A percentile compares a stretch with the other conserved stretches of the same genome.
These are phyloP conservation scores for Dysmachus trigonus DNA, from an alignment of 2,888 invertebrate genomes.

Conservation along the genomic window DNA sequence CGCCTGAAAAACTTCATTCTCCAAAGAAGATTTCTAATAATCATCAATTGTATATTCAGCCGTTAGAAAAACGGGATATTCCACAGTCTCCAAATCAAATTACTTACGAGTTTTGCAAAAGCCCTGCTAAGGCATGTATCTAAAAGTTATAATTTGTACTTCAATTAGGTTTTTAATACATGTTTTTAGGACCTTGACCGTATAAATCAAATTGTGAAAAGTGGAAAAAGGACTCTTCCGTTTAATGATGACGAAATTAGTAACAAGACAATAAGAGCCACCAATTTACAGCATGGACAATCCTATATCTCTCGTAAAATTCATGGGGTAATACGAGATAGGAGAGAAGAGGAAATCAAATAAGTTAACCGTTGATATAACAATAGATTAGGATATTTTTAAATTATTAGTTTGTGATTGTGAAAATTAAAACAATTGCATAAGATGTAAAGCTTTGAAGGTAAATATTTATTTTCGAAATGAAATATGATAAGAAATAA, in stretches of 20 bases:
- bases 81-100: conserved; percentile 60
- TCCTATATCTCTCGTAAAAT: conserved; percentile 52
- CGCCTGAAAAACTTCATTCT: conserved; percentile 66
- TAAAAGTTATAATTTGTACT: not conserved
- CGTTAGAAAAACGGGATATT: conserved; percentile 65
- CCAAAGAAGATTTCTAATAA: conserved; percentile 64
- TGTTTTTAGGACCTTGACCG: conserved; percentile 56
- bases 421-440: conserved; percentile 21
- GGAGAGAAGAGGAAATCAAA: conserved; percentile 53
- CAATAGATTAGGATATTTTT: not conserved
- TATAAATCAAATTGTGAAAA: conserved; percentile 59
- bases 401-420: conserved; percentile 32
- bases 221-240: conserved; percentile 58
- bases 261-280: not conserved
- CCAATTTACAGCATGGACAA: not conserved
- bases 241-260: conserved; percentile 55
- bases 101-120: conserved; percentile 59
- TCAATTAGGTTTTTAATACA: not conserved
- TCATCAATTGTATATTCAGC: conserved; percentile 70
- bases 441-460: not conserved
- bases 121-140: conserved; percentile 60
- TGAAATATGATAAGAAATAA: not conserved
- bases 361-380: not conserved
- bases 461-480: not conserved
- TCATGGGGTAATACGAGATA: conserved; percentile 55